Evolutionary conservation across 2,797 vertebrate genomes (phyloP).

Genomic region (Sebastes vulpes): DNA sequence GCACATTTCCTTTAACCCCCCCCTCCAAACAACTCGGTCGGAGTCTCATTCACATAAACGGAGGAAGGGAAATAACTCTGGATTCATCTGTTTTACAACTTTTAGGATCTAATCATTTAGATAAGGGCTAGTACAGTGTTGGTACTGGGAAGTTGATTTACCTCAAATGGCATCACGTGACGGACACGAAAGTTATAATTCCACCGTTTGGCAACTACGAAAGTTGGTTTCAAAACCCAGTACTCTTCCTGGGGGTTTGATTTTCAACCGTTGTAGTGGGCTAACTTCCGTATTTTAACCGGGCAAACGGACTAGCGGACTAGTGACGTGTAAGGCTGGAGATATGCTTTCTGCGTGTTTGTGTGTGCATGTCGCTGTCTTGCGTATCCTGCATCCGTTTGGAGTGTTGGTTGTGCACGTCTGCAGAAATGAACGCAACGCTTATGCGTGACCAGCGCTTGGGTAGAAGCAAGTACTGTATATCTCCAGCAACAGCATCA

Average conservation of each 20-base stretch:
- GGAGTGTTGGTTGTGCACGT: background rate
- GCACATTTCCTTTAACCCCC: background rate
- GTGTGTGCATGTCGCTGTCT: background rate
- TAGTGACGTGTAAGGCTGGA: too few relatives aligned
- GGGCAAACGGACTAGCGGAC: background rate
- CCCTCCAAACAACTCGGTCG: background rate
- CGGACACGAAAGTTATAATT: background rate
- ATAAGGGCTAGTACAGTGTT: background rate
- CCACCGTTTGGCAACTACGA: background rate
- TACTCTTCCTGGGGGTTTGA: too few relatives aligned
- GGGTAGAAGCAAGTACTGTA: background rate
- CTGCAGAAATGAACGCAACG: too few relatives aligned
- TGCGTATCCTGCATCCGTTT: background rate
- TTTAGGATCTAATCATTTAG: background rate
- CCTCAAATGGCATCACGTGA: background rate
- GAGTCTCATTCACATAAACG: background rate
- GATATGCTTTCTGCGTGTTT: background rate
- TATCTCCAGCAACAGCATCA: background rate
- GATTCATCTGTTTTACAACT: background rate
- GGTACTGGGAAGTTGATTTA: background rate
- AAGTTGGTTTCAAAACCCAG: background rate
- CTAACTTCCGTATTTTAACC: background rate
- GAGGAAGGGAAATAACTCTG: background rate
- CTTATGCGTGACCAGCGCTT: too few relatives aligned
- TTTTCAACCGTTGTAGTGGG: too few relatives aligned